Conservation (phyloP, 2,113 vertebrate species). For the Phyllopteryx taeniolatus region DNA sequence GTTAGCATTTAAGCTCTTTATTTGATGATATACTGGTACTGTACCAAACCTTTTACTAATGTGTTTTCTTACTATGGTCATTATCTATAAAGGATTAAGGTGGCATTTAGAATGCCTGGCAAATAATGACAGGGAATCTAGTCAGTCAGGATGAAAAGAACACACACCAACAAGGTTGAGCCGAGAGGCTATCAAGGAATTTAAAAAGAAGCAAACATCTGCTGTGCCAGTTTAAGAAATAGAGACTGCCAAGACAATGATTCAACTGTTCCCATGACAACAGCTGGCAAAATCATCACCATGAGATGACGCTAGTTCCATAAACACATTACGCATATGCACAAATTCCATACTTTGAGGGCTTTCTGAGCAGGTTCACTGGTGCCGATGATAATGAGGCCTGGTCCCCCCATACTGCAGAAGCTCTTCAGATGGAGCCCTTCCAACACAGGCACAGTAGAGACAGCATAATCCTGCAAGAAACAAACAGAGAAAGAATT, state of each 20-base stretch:
- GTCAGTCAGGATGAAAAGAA: constrained; percentile 17
- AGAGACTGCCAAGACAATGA: constrained; percentile 25
- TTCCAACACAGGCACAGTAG: constrained; percentile 84
- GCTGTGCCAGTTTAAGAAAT: constrained; percentile 19
- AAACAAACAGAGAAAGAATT: constrained; percentile 11
- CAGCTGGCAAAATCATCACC: constrained; percentile 5
- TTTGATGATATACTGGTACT: background rate
- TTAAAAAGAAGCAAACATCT: constrained; percentile 17
- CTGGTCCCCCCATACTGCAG: constrained; percentile 98
- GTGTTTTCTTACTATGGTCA: background rate
- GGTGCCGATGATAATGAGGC: constrained; percentile 90
- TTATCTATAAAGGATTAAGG: constrained; percentile 41
- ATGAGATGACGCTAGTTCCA: constrained; percentile 1
- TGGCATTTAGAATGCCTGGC: constrained; percentile 39
- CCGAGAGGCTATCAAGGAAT: constrained; percentile 18
- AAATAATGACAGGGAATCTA: constrained; percentile 40
- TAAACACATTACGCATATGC: constrained; percentile 22
- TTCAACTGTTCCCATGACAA: constrained; percentile 38
- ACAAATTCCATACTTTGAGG: constrained; percentile 82
- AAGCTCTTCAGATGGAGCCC: constrained; percentile 91
- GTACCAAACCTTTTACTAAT: background rate
- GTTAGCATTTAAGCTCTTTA: constrained; percentile 36
- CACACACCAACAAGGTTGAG: constrained; percentile 23
- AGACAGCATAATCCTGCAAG: constrained; percentile 86
- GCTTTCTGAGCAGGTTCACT: constrained; percentile 92